phyloP scores from a whole-genome alignment of 2,888 invertebrate genomes.

The Pseudococcus longispinus region DNA sequence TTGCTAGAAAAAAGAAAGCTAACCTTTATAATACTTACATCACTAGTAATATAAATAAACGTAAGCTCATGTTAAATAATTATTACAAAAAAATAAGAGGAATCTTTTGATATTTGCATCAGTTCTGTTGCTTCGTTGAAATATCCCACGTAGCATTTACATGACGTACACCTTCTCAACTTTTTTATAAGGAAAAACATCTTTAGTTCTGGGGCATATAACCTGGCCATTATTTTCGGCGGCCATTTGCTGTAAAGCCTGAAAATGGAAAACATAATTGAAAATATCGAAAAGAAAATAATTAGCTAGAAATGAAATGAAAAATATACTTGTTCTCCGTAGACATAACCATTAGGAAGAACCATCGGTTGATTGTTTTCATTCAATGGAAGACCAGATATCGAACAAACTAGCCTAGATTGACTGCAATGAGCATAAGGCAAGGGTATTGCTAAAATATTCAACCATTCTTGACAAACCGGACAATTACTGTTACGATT shows the following conservation, averaged over 20 bases:
- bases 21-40: conserved; percentile 9
- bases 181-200: conserved; percentile 87
- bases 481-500: conserved; percentile 87
- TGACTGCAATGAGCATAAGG: conserved; percentile 97
- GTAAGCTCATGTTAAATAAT: conserved; percentile 44
- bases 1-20: conserved; percentile 34
- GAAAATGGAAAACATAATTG: conserved; percentile 60
- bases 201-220: conserved; percentile 92
- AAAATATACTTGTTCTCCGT: conserved; percentile 79
- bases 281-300: neutral
- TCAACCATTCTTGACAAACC: conserved; percentile 88
- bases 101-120: conserved; percentile 39
- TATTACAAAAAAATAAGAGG: conserved; percentile 29
- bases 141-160: conserved; percentile 67
- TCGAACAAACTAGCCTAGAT: conserved; percentile 89
- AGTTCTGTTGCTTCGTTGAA: conserved; percentile 43
- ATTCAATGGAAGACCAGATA: conserved; percentile 89
- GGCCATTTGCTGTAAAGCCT: conserved; percentile 92
- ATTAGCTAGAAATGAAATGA: neutral
- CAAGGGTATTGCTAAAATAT: conserved; percentile 81
- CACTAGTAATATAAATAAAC: conserved; percentile 7
- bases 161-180: conserved; percentile 97
- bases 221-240: conserved; percentile 88
- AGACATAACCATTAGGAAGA: conserved; percentile 98
- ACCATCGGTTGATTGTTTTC: conserved; percentile 98